Base-by-base conservation (phyloP, 1,140 invertebrate genomes). In the Eriosoma lanigerum region DNA sequence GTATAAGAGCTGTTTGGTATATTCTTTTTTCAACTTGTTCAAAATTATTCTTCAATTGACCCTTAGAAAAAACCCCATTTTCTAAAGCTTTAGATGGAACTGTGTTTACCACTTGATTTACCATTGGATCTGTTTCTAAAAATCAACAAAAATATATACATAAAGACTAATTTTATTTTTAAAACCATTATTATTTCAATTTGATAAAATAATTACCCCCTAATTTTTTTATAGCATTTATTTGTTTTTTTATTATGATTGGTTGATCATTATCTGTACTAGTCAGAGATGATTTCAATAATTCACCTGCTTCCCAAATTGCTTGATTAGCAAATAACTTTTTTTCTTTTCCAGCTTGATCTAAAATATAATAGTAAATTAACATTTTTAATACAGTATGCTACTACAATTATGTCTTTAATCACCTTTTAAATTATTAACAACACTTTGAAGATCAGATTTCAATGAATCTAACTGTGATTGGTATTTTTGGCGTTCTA, bases 61-160 rank as follows among this genome's bases (percentile, higher is more conserved):
- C 91, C 86, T 97, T 94, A 0, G 94, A 93, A 85, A 90, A 94
- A 54, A 96, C 93, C 12, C 96, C 96, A 81, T 92, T 89, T 60
- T 91, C 89, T 1, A 90, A 85, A 1, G 93, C 94, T 83, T 92
- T 90, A n/a, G 88, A 85, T 0, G 95, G 94, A 83, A 98, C 92
- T n/a, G 91, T 89, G 26, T 21, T 58, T 4, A 76, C 8, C 29
- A 76, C 54, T 58, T 76, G 12, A 15, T 76, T 46, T 24, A 76
- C n/a, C 1, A 38, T 58, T 10, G 29, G 38, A 76, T 76, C 54
- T 21, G 73, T 21, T 19, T 10, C 73, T 76, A 44, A 46, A 44
- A 15, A 38, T 29, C 8, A 75, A 56, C 1, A 8, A 1, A 17
- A 21, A 68, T 21, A 24, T 68, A 1, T 24, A 9, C 0, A 24